Evolutionary conservation across 2,888 invertebrate species (phyloP), one percentile per base, ranked within the genome.

Genomic region (Silvanus unidentatus): DNA sequence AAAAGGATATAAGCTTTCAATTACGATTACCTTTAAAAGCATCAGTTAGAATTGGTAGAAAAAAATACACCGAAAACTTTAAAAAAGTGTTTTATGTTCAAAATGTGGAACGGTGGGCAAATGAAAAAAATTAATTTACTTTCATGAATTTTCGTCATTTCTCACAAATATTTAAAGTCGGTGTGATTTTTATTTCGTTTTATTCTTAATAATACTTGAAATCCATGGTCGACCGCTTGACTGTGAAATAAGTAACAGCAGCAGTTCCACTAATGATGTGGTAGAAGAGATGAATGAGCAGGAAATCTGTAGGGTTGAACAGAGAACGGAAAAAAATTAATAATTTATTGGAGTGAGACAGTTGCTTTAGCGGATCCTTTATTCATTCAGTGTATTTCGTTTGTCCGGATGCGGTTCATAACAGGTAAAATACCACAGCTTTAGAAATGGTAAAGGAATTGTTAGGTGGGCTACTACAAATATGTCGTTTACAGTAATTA

Each of bases 351-450:
- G 48, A 50, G 45, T 39, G 43, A 42, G 34, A 47, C 37, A 39
- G 47, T 22, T 41, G 41, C 35, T 32, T 37, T 15, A 37, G 37
- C 12, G n/a, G 37, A 43, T 28, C 39, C 14, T 40, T 50, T 50
- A 46, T 44, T 45, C 43, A 46, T 50, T 43, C 45, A 30, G 43
- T 8, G 22, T 22, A 22, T 22, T 22, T 22, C 22, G 22, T 32
- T 43, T 40, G 41, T 48, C 55, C 55, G 55, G 55, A 55, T 51
- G 55, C 55, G 44, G 32, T 14, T 34, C 27, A 39, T 37, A 45
- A 48, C 55, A 55, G 55, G 55, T 55, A 55, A 47, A 55, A 55
- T 52, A 52, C 49, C 49, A 37, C 37, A 10, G 37, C 5, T n/a
- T 37, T 50, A 9, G 4, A 13, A 16, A 37, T 15, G 8, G 22